phyloP scores from a whole-genome alignment of 1,140 invertebrate species.

The Drosophila littoralis region DNA sequence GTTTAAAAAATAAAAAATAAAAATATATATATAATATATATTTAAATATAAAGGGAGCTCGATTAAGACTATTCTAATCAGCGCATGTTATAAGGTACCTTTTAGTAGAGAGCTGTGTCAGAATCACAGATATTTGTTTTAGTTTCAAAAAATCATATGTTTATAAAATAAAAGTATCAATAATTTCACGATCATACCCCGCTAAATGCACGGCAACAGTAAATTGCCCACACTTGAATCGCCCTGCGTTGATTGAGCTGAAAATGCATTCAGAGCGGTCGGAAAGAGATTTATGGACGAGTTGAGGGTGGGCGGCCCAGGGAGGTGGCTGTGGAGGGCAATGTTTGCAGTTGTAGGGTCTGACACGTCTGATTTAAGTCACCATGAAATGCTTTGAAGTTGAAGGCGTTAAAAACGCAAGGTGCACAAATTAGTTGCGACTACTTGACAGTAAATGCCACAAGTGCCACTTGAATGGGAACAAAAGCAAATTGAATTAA shows the following conservation, averaged over 20 bases:
- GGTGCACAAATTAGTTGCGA: constrained; percentile 52
- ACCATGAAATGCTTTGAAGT: constrained; percentile 60
- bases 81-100: too few species aligned
- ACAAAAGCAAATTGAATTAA: constrained; percentile 26
- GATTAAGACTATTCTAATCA: too few species aligned
- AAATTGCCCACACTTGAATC: constrained; percentile 32
- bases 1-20: too few species aligned
- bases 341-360: constrained; percentile 31
- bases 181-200: constrained; percentile 24
- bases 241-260: constrained; percentile 27
- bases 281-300: constrained; percentile 30
- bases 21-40: too few species aligned
- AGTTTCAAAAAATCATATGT: neutral
- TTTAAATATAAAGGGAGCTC: too few species aligned
- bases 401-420: constrained; percentile 33
- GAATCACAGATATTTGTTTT: too few species aligned
- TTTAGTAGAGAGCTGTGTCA: too few species aligned
- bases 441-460: constrained; percentile 45
- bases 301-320: neutral
- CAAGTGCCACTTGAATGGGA: constrained; percentile 27
- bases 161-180: neutral
- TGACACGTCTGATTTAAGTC: constrained; percentile 49
- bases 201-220: constrained; percentile 10
- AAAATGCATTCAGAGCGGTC: constrained; percentile 24
- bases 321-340: constrained; percentile 6